Conservation (phyloP, 1,140 invertebrate species). For the Charaxes varanes region DNA sequence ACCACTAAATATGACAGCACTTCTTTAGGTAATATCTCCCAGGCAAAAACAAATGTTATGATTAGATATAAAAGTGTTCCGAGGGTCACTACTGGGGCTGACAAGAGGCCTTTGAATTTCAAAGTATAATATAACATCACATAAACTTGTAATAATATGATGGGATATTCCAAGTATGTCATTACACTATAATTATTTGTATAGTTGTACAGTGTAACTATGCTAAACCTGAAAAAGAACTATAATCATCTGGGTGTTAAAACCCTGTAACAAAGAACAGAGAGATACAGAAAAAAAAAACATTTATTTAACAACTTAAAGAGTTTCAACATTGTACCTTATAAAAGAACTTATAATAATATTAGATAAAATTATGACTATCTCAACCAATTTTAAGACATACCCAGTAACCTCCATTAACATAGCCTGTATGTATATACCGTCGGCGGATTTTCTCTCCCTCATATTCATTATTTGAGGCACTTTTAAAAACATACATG, state of each 20-base stretch:
- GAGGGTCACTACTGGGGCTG: constrained; percentile 37
- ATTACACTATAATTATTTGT: constrained; percentile 79
- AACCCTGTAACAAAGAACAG: too few species aligned
- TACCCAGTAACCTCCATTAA: constrained; percentile 81
- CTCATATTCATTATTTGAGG: constrained; percentile 80
- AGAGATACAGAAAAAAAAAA: too few species aligned
- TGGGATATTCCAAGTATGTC: constrained; percentile 83
- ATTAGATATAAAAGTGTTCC: constrained; percentile 67
- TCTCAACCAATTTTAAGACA: too few species aligned
- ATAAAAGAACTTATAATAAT: too few species aligned
- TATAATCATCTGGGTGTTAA: too few species aligned
- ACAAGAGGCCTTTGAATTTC: constrained; percentile 71
- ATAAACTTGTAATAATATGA: constrained; percentile 80
- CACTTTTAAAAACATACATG: constrained; percentile 81
- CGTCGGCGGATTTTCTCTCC: constrained; percentile 75
- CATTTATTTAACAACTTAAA: too few species aligned
- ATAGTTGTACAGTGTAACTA: constrained; percentile 82
- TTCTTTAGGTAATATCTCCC: constrained; percentile 73
- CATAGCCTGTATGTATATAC: constrained; percentile 78
- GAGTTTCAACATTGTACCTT: too few species aligned
- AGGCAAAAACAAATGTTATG: constrained; percentile 64
- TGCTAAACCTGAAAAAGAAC: constrained; percentile 78
- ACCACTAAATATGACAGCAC: constrained; percentile 77
- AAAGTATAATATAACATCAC: constrained; percentile 79
- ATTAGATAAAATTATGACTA: background rate